Conservation (phyloP, 2,888 invertebrate genomes). For the Apotomis turbidana region DNA sequence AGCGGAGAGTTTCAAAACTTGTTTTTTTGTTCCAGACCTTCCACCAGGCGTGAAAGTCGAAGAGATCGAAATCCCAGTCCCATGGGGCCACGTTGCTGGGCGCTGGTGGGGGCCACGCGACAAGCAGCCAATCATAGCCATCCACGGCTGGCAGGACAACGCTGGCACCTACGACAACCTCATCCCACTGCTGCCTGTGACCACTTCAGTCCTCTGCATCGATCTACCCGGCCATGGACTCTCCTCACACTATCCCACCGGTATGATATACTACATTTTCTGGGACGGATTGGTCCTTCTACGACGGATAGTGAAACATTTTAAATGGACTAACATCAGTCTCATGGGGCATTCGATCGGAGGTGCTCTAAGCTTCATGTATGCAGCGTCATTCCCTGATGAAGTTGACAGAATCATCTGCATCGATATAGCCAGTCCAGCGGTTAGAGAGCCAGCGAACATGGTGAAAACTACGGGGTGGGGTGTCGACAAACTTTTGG, state of each 20-base stretch:
- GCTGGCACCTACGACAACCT: slow-evolving; percentile 91
- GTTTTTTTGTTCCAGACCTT: slow-evolving; percentile 60
- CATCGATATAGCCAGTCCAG: slow-evolving; percentile 91
- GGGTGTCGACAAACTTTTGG: slow-evolving; percentile 87
- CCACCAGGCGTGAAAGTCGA: slow-evolving; percentile 75
- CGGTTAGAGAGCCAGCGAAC: slow-evolving; percentile 83
- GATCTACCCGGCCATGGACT: slow-evolving; percentile 92
- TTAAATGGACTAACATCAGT: slow-evolving; percentile 89
- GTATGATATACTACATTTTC: slow-evolving; percentile 90
- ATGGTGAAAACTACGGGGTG: slow-evolving; percentile 83
- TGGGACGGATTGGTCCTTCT: slow-evolving; percentile 91
- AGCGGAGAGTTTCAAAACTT: no score
- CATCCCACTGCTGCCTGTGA: slow-evolving; percentile 86
- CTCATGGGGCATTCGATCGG: slow-evolving; percentile 92
- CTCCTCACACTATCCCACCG: slow-evolving; percentile 88
- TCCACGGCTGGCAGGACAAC: slow-evolving; percentile 97
- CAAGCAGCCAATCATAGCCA: slow-evolving; percentile 89
- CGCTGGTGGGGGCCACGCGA: slow-evolving; percentile 92
- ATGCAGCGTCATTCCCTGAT: slow-evolving; percentile 89
- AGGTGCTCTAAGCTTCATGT: slow-evolving; percentile 91
- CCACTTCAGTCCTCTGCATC: slow-evolving; percentile 88
- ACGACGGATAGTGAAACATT: slow-evolving; percentile 89
- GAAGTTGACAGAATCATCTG: slow-evolving; percentile 87
- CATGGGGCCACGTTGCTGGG: slow-evolving; percentile 92
- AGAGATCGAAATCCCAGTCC: slow-evolving; percentile 90